Evolutionary conservation across 2,113 vertebrate genomes (phyloP).

Genomic region (Marmota monax): DNA sequence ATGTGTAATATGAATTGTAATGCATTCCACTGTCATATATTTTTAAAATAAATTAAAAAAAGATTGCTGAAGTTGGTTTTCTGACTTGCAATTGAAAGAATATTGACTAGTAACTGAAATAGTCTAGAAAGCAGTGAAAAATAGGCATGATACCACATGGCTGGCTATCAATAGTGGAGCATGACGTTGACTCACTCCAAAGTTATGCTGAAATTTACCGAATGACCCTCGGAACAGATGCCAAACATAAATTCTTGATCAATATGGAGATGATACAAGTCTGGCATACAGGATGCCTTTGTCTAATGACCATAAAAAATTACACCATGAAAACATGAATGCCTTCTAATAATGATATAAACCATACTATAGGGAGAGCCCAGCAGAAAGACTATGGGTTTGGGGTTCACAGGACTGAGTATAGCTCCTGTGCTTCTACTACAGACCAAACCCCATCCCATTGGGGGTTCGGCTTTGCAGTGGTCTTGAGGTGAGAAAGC

Average conservation of each 20-base stretch:
- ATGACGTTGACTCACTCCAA: not conserved
- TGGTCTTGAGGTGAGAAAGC: not conserved
- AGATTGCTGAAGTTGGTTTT: not conserved
- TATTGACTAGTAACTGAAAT: not conserved
- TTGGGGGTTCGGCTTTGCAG: too few relatives aligned
- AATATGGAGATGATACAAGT: not conserved
- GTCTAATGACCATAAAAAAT: not conserved
- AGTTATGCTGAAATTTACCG: not conserved
- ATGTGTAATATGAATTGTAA: too few relatives aligned
- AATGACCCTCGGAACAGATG: not conserved
- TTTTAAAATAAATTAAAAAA: too few relatives aligned
- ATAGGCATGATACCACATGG: not conserved
- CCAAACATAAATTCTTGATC: not conserved
- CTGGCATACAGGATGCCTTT: not conserved
- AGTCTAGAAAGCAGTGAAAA: not conserved
- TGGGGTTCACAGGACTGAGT: too few relatives aligned
- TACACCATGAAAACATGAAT: not conserved
- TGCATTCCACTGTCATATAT: too few relatives aligned
- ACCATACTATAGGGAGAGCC: not conserved
- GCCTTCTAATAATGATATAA: not conserved
- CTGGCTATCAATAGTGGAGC: not conserved
- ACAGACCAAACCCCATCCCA: too few relatives aligned
- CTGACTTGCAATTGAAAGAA: not conserved
- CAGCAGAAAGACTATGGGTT: not conserved
- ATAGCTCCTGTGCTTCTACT: not conserved